Conservation (phyloP, 2,113 vertebrate species). For the Cebidichthys violaceus region DNA sequence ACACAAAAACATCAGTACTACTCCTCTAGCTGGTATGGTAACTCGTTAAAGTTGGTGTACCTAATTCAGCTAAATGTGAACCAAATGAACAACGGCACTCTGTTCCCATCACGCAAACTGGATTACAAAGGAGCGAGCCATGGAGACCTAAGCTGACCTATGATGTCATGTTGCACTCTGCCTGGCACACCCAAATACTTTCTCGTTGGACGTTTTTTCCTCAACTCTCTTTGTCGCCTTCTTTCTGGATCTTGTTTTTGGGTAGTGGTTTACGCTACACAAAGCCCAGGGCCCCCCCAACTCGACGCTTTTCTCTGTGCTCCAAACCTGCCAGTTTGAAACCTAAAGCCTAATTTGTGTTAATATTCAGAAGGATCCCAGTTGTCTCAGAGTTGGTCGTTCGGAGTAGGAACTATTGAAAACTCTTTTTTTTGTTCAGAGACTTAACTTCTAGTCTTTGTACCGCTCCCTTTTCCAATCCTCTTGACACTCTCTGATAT, state of each 20-base stretch:
- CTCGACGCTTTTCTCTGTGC: not conserved
- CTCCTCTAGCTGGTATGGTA: not conserved
- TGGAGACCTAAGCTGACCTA: slow-evolving; percentile 29
- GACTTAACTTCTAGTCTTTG: slow-evolving; percentile 10
- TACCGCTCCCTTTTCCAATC: slow-evolving; percentile 36
- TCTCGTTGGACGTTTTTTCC: not conserved
- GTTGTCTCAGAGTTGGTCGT: not conserved
- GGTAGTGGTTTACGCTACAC: not conserved
- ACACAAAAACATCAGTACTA: not conserved
- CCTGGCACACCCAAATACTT: slow-evolving; percentile 15
- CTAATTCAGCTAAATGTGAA: slow-evolving; percentile 30
- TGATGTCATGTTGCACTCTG: slow-evolving; percentile 41
- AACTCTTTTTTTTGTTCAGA: not conserved
- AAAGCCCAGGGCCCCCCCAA: not conserved
- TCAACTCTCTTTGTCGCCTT: not conserved
- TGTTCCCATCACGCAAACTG: slow-evolving; percentile 44
- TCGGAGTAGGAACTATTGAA: not conserved
- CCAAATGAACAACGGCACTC: slow-evolving; percentile 12
- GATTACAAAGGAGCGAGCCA: slow-evolving; percentile 24
- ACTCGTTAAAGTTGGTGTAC: not conserved
- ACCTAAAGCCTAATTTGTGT: not conserved
- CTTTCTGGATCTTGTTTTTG: not conserved
- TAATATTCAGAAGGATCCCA: not conserved
- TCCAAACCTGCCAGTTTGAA: not conserved
- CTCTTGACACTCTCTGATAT: slow-evolving; percentile 55